A percentile compares a stretch with the other conserved stretches of the same genome.
Conservation (phyloP, 2,888 invertebrate species). For the Disparrhopalites patrizii region DNA sequence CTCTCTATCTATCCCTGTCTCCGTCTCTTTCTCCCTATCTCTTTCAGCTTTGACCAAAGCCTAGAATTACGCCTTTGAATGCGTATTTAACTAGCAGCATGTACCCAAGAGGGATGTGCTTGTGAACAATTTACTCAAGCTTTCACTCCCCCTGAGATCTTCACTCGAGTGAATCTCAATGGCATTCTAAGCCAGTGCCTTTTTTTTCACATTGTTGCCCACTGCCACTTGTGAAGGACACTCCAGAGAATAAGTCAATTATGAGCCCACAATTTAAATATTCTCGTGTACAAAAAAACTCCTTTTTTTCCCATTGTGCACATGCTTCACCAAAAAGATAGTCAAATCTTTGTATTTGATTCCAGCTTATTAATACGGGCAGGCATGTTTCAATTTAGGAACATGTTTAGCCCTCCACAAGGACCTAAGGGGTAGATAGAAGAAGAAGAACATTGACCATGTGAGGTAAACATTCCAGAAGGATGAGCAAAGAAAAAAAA, state of each 20-base stretch:
- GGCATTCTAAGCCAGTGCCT: no score
- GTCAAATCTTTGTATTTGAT: no score
- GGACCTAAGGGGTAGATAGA: constrained; percentile 15
- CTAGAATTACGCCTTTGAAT: constrained; percentile 2
- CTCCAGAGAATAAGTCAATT: not conserved
- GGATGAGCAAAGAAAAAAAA: not conserved
- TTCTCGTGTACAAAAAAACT: not conserved
- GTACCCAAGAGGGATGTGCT: constrained; percentile 14
- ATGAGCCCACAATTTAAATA: constrained; percentile 1
- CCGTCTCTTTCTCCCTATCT: no score
- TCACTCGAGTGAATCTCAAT: no score
- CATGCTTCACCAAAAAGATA: no score
- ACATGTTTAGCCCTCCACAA: constrained; percentile 19
- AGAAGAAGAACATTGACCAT: constrained; percentile 14
- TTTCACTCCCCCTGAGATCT: constrained; percentile 7
- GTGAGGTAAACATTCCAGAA: constrained; percentile 23
- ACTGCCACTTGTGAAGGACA: no score
- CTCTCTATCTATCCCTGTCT: no score
- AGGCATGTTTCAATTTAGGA: constrained; percentile 24
- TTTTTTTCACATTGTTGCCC: no score
- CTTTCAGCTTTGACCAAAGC: not conserved
- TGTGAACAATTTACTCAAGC: constrained; percentile 21
- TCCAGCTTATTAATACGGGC: no score
- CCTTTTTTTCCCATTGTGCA: no score
- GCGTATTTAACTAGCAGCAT: constrained; percentile 4